These are phyloP conservation scores for Burhinus bistriatus DNA, from an alignment of 2,113 vertebrate species.

Conservation along the genomic window DNA sequence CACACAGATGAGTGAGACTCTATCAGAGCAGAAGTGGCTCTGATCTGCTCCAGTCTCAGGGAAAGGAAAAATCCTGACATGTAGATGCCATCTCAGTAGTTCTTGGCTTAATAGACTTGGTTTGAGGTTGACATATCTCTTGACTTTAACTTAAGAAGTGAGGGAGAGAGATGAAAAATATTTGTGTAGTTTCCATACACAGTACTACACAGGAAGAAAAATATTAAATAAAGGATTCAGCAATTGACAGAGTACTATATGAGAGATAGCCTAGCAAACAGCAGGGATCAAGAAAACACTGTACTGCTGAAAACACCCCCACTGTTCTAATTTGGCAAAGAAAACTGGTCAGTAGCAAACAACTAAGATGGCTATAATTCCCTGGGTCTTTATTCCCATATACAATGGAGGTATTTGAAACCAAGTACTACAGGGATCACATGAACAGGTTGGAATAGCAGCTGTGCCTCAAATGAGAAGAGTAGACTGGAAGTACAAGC, in stretches of 20 bases:
- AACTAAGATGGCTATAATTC: background rate
- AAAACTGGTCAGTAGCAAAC: background rate
- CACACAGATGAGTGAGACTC: background rate
- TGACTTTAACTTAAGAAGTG: background rate
- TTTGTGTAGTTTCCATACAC: background rate
- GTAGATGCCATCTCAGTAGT: background rate
- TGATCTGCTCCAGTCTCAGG: background rate
- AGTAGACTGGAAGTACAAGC: background rate
- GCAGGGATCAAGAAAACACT: background rate
- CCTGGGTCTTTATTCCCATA: background rate
- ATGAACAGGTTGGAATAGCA: slow-evolving; percentile 13
- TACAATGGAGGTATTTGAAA: background rate
- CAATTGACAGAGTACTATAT: background rate
- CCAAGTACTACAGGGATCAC: background rate
- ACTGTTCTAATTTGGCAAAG: background rate
- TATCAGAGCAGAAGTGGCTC: background rate
- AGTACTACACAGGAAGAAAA: background rate
- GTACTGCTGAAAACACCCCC: background rate
- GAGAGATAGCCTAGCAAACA: background rate
- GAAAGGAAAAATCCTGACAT: background rate
- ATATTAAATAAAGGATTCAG: background rate
- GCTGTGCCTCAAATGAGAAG: background rate
- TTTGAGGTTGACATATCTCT: background rate
- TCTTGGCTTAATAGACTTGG: background rate
- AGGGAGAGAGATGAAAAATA: background rate